Percentiles rank a stretch among this genome's conserved stretches.
Conservation (phyloP, 2,888 invertebrate species). For the Yponomeuta plumbellus region DNA sequence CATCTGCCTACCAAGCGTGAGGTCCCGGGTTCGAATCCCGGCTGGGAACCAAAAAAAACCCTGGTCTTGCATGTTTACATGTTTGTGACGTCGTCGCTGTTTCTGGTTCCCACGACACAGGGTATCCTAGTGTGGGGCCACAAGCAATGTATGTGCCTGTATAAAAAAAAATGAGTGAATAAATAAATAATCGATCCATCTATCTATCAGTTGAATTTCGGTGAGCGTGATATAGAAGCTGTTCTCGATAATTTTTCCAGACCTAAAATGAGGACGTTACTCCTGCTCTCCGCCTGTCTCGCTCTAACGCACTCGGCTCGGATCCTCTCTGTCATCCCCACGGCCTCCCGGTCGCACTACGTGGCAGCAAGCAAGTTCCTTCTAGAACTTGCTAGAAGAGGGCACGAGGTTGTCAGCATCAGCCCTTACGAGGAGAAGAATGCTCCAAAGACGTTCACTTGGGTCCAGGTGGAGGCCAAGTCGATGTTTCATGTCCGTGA, state of each 20-base stretch:
- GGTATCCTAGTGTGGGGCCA: too few relatives aligned
- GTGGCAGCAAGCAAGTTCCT: slow-evolving; percentile 1
- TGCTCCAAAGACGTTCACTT: slow-evolving; percentile 15
- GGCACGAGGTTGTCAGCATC: slow-evolving; percentile 20
- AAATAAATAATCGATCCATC: too few relatives aligned
- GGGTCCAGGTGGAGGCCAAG: slow-evolving; percentile 16
- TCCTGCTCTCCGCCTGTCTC: neutral
- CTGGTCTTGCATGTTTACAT: too few relatives aligned
- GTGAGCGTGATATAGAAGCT: too few relatives aligned
- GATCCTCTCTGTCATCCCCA: slow-evolving; percentile 8
- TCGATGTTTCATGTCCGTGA: slow-evolving; percentile 19
- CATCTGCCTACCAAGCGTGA: too few relatives aligned
- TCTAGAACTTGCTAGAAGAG: slow-evolving; percentile 14
- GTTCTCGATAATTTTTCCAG: neutral
- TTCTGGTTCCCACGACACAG: too few relatives aligned
- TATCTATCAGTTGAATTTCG: too few relatives aligned
- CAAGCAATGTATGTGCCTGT: too few relatives aligned
- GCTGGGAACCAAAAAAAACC: too few relatives aligned
- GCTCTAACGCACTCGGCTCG: slow-evolving; percentile 3
- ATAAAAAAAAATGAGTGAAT: too few relatives aligned
- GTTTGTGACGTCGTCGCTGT: too few relatives aligned
- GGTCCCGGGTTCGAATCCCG: too few relatives aligned
- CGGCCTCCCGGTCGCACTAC: slow-evolving; percentile 12
- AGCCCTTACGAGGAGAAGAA: slow-evolving; percentile 19
- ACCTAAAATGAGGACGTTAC: neutral